Base-by-base conservation (phyloP, 2,797 vertebrate genomes). In the Hippopotamyrus pictus region DNA sequence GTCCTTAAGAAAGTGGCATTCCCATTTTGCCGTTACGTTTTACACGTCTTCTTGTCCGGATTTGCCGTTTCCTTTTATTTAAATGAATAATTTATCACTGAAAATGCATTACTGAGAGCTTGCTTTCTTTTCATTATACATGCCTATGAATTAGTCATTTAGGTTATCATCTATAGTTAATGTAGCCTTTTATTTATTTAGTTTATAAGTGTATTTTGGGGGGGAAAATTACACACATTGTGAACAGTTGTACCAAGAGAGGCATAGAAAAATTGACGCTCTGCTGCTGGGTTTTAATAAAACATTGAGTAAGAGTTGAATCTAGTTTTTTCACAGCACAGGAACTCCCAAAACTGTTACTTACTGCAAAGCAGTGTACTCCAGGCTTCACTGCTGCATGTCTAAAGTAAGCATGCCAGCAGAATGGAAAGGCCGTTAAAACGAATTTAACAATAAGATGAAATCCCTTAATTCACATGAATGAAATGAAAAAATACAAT, bases 241-340 rank as follows among this genome's bases (percentile, higher is more conserved):
- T 87, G 51, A 86, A 53, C 25, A 86, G 25, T 33, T 33, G 84
- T 86, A 33, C 84, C 84, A 57, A 11, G 48, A 29, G 29, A 29
- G 9, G 22, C 51, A 19, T 17, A 29, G 22, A 25, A 86, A 17
- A 29, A 3, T 14, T 29, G 48, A 3, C 8, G 11, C 19, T 50
- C 76, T 44, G 82, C 1, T 41, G 33, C 86, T 87, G 51, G 53
- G 33, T 37, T 87, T 87, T 59, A 87, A 85, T 85, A 85, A 85
- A 86, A 86, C 5, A 53, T 1, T 7, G 25, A 51, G 29, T 22
- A 41, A 9, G 37, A 46, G 19, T 11, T 82, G 8, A 82, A 46
- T 46, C 41, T 46, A 73, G 12, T 73, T 73, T 37, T 37, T 73
- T 33, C 33, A 7, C 33, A 6, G 29, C 5, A 73, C 69, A 37